Evolutionary conservation across 2,888 invertebrate species (phyloP), one percentile per base, ranked within the genome.

Genomic region (Acrobasis suavella): DNA sequence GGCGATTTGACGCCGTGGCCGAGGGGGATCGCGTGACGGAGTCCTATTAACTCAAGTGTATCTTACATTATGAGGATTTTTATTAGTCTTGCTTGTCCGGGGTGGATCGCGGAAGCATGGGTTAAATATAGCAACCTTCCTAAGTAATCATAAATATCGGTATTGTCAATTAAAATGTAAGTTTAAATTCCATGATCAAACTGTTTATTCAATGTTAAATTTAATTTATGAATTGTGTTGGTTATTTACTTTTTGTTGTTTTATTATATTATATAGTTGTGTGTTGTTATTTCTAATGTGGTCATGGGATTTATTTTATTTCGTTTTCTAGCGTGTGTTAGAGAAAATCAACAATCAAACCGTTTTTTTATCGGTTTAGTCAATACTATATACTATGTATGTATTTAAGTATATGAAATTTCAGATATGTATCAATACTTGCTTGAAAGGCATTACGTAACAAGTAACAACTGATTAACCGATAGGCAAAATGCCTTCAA

Each of bases 101-200:
- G 42, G 42, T 17, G 56, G 10, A 8, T 56, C 39, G 42, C 42
- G 22, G 42, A 56, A 69, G 69, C 68, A 55, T 15, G 42, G 54
- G 56, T 42, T 56, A 16, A 42, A 56, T 56, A 46, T 14, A 52
- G 8, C 3, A 32, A 14, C 32, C 32, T 14, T 32, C 14, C 14
- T 14, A 22, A 37, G 8, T 37, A 51, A 14, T 52, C 52, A 17
- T 37, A 52, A 32, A 14, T 32, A 32, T 14, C 14, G 12, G 32
- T 52, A 22, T 22, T 22, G 32, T 37, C 22, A 52, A 52, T 52
- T 32, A 32, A 52, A 52, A 22, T 22, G 22, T 22, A 2, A 16
- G 16, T 9, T 50, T 32, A 32, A 32, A 32, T 32, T 32, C 32
- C 32, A 32, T 32, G 32, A 32, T 32, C 32, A 32, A 32, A 7